Evolutionary conservation across 2,888 invertebrate species (phyloP).

Genomic region (Papilio demoleus): DNA sequence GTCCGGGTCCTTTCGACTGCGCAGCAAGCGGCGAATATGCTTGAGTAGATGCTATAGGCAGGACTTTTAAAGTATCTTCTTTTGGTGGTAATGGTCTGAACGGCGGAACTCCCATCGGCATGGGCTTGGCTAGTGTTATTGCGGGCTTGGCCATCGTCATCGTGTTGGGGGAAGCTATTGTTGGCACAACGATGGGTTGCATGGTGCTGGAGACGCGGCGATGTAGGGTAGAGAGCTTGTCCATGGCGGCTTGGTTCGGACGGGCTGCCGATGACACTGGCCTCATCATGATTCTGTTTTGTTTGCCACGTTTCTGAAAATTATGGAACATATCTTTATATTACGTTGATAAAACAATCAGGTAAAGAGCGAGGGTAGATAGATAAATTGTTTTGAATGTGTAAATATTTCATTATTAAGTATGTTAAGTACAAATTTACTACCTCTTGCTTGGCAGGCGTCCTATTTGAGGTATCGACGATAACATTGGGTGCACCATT

Average conservation of each 20-base stretch:
- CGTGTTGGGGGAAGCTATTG: conserved; percentile 55
- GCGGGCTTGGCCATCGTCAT: conserved; percentile 55
- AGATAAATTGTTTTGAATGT: neutral
- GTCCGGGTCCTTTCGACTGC: conserved; percentile 68
- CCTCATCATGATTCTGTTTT: conserved; percentile 78
- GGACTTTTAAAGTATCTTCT: conserved; percentile 81
- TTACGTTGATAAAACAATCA: neutral
- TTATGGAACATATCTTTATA: neutral
- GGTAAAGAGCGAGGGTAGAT: no score
- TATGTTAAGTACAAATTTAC: conserved; percentile 12
- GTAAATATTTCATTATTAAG: no score
- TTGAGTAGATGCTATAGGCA: conserved; percentile 73
- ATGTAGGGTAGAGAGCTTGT: conserved; percentile 67
- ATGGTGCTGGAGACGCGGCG: conserved; percentile 65
- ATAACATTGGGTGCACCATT: conserved; percentile 79
- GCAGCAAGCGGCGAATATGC: conserved; percentile 70
- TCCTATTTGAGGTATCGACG: conserved; percentile 59
- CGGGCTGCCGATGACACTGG: conserved; percentile 64
- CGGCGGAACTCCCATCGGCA: conserved; percentile 87
- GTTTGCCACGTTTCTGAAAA: conserved; percentile 80
- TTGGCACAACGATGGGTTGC: conserved; percentile 71
- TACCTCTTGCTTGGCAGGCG: conserved; percentile 73
- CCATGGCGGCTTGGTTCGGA: conserved; percentile 72
- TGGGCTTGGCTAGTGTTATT: conserved; percentile 79
- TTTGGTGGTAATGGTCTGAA: conserved; percentile 90